Conservation (phyloP, 2,113 vertebrate genomes). For the Turnix velox region DNA sequence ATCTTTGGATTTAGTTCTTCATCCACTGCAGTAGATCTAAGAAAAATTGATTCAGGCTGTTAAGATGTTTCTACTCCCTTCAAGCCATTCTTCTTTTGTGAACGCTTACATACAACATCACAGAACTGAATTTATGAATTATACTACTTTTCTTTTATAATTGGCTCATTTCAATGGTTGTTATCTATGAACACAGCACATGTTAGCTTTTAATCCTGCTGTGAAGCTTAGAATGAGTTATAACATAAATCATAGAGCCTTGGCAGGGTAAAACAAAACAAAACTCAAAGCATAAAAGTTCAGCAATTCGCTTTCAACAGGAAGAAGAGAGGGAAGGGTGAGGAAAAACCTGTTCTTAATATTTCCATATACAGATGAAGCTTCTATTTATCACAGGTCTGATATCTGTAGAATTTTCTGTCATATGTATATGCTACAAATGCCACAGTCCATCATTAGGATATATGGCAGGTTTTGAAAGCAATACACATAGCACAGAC, state of each 20-base stretch:
- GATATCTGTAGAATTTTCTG: background rate
- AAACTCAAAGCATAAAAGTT: background rate
- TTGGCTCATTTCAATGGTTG: background rate
- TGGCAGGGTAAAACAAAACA: background rate
- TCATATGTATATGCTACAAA: background rate
- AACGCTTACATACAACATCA: slow-evolving; percentile 33
- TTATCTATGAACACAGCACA: background rate
- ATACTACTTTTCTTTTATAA: background rate
- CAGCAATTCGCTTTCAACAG: background rate
- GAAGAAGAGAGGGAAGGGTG: background rate
- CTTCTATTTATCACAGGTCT: background rate
- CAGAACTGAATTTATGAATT: slow-evolving; percentile 7
- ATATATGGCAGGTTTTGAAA: background rate
- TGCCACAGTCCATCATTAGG: background rate
- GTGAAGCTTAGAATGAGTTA: background rate
- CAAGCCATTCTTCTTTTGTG: slow-evolving; percentile 7
- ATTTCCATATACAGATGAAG: background rate
- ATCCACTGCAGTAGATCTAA: slow-evolving; percentile 78
- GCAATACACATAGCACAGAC: background rate
- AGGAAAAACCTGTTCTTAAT: background rate
- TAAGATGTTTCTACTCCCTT: slow-evolving; percentile 47
- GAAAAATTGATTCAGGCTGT: slow-evolving; percentile 61
- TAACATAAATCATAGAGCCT: background rate
- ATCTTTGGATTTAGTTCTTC: slow-evolving; percentile 82
- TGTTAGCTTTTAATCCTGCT: slow-evolving; percentile 9